phyloP scores from a whole-genome alignment of 2,113 vertebrate genomes.

The Malurus alboscapulatus region DNA sequence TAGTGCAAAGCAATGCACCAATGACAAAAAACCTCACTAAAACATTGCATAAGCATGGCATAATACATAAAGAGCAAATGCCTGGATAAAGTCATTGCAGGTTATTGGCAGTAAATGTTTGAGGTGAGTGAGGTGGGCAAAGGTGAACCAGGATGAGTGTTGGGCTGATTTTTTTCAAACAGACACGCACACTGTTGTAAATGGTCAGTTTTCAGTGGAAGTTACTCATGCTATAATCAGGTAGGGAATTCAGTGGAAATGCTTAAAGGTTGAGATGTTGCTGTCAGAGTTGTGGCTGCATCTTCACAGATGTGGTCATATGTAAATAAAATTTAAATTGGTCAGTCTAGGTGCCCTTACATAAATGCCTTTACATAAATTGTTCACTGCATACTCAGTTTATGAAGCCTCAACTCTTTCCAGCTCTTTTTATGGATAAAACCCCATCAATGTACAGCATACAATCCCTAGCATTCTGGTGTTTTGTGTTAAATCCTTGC shows the following conservation, averaged over 20 bases:
- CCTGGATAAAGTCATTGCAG: neutral
- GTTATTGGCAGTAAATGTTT: neutral
- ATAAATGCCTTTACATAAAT: neutral
- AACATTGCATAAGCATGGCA: neutral
- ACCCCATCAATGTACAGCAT: neutral
- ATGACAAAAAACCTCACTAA: neutral
- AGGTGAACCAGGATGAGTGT: neutral
- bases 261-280: neutral
- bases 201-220: neutral
- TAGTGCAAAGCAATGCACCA: neutral
- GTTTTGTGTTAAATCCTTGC: neutral
- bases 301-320: neutral
- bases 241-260: neutral
- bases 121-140: neutral
- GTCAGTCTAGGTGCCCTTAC: neutral
- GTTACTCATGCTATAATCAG: neutral
- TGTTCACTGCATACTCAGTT: neutral
- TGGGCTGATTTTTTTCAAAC: neutral
- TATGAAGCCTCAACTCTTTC: neutral
- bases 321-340: neutral
- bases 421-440: neutral
- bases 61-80: neutral
- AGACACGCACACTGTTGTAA: neutral
- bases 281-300: neutral
- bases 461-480: neutral